Conservation (phyloP, 2,797 vertebrate genomes). For the Natrix natrix region DNA sequence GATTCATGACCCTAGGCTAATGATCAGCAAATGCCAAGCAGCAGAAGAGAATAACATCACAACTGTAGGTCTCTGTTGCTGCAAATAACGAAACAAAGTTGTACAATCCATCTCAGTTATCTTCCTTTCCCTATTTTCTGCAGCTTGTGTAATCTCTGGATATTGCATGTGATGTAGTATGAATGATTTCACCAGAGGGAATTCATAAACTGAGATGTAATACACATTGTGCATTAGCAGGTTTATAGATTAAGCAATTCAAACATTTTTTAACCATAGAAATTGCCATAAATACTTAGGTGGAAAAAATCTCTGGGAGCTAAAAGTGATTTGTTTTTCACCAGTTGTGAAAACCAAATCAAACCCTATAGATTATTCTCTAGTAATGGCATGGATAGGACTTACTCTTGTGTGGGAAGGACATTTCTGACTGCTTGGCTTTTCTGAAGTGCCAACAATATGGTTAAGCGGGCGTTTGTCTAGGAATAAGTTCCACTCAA, state of each 20-base stretch:
- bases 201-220: background rate
- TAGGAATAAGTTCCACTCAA: background rate
- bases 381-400: background rate
- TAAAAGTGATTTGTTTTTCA: background rate
- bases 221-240: background rate
- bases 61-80: slow-evolving; percentile 23
- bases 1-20: slow-evolving; percentile 18
- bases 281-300: background rate
- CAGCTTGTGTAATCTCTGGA: background rate
- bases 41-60: slow-evolving; percentile 34
- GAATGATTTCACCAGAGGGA: slow-evolving; percentile 22
- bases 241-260: background rate
- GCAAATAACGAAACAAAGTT: slow-evolving; percentile 33
- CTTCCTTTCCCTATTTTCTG: background rate
- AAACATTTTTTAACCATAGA: background rate
- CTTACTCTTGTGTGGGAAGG: background rate
- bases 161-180: background rate
- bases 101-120: slow-evolving; percentile 19
- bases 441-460: background rate
- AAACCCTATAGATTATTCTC: background rate
- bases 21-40: slow-evolving; percentile 49
- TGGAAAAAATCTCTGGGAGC: background rate
- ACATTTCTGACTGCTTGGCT: background rate
- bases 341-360: background rate
- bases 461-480: background rate